Base-by-base conservation (phyloP, 1,140 invertebrate species). In the Drosophila prosaltans region DNA sequence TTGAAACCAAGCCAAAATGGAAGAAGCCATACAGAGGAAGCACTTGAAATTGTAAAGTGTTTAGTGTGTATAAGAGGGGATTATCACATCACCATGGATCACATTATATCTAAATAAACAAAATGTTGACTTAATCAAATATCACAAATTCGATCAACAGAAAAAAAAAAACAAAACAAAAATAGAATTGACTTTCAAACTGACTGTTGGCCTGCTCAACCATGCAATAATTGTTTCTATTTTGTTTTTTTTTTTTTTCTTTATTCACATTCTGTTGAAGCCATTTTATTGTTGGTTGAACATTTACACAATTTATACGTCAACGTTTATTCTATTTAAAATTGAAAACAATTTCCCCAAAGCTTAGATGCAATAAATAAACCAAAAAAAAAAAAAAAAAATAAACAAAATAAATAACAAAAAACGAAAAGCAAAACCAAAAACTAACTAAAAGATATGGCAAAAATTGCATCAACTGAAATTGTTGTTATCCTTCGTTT, bases 251-350 rank as follows among this genome's bases (percentile, higher is more conserved):
- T 76, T 80, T 79, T 59, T 36, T 36, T 36, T 36, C 1, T 82
- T 72, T 69, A 68, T 73, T 76, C 16, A 16, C 16, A 79, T 79
- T 63, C 24, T 36, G 8, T 32, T 64, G 65, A 62, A 61, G 30
- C 70, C 65, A 66, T 78, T 85, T 83, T 68, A 89, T 74, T 80
- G 84, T 89, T 89, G 83, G 70, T 69, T 78, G 80, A 80, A 78
- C 83, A 88, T 79, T 86, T 88, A 61, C 75, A 88, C 83, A 88
- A 88, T 88, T 82, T 83, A 80, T 83, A 78, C 84, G 84, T 80
- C 84, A 88, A 88, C 77, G 70, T 89, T 88, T 82, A 83, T 88
- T 88, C 78, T 74, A 89, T 89, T 88, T 88, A 88, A 83, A 89
- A 83, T 63, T 61, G 58, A 88, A 88, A 89, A 88, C 83, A 89